Conservation (phyloP, 2,888 invertebrate genomes). For the Rotaria magnacalcarata region DNA sequence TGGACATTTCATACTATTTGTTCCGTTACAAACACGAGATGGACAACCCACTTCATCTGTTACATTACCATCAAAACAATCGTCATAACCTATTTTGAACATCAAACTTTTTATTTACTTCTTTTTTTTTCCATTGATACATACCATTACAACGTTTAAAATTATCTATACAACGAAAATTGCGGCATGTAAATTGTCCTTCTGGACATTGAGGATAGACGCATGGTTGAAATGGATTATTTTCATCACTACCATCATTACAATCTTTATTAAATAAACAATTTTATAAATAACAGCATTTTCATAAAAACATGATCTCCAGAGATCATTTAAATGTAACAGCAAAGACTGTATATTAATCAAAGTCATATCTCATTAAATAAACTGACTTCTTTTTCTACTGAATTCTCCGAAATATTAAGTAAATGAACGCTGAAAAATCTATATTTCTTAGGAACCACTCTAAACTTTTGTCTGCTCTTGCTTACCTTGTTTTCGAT, state of each 20-base stretch:
- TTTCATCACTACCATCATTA: slow-evolving; percentile 85
- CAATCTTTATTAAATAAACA: slow-evolving; percentile 67
- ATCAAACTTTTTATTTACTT: neutral
- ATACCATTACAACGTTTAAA: slow-evolving; percentile 37
- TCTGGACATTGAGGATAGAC: slow-evolving; percentile 46
- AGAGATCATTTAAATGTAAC: no score
- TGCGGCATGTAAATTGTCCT: slow-evolving; percentile 44
- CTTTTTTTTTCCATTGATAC: neutral
- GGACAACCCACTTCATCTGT: slow-evolving; percentile 46
- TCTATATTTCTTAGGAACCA: no score
- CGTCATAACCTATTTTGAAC: slow-evolving; percentile 13
- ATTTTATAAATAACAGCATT: no score
- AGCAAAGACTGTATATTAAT: no score
- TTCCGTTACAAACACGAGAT: slow-evolving; percentile 72
- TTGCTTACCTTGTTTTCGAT: slow-evolving; percentile 47
- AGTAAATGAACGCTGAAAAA: no score
- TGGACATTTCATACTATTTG: slow-evolving; percentile 80
- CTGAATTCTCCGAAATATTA: no score
- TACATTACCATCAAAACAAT: slow-evolving; percentile 46
- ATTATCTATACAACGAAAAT: slow-evolving; percentile 38
- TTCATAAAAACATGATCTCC: no score
- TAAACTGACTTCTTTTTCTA: no score
- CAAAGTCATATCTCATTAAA: no score
- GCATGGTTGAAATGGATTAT: slow-evolving; percentile 64
- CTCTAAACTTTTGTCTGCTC: no score